phyloP scores from a whole-genome alignment of 2,888 invertebrate species.

The Drosophila paucipuncta region DNA sequence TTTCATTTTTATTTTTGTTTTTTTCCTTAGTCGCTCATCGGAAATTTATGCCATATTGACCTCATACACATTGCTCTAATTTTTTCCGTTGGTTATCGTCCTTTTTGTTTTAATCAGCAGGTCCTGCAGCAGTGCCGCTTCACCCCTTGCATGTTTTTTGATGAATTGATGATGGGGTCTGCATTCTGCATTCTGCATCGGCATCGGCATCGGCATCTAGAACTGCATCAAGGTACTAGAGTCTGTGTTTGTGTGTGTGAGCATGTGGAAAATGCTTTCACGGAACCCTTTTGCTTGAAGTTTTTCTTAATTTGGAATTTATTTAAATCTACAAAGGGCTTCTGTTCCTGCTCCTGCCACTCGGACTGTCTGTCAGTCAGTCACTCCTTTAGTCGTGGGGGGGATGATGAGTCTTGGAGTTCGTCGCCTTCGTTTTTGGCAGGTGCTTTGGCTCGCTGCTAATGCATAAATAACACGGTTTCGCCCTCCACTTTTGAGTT shows the following conservation, averaged over 20 bases:
- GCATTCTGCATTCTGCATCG: slow-evolving; percentile 27
- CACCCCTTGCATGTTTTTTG: slow-evolving; percentile 68
- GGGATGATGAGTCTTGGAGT: slow-evolving; percentile 31
- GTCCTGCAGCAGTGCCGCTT: slow-evolving; percentile 26
- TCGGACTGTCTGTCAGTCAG: slow-evolving; percentile 19
- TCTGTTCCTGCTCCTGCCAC: slow-evolving; percentile 33
- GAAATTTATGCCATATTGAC: slow-evolving; percentile 82
- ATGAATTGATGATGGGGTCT: slow-evolving; percentile 84
- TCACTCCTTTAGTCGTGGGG: slow-evolving; percentile 22
- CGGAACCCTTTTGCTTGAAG: slow-evolving; percentile 60
- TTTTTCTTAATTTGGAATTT: slow-evolving; percentile 82
- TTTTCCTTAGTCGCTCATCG: slow-evolving; percentile 15
- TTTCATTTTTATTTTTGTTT: slow-evolving; percentile 5
- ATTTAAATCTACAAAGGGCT: slow-evolving; percentile 75
- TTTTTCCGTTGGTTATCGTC: slow-evolving; percentile 75
- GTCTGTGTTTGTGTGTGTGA: slow-evolving; percentile 12
- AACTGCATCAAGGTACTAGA: slow-evolving; percentile 12
- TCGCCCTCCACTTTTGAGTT: slow-evolving; percentile 29
- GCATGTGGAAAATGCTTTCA: slow-evolving; percentile 54
- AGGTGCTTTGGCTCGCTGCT: slow-evolving; percentile 67
- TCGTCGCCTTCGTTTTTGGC: slow-evolving; percentile 65
- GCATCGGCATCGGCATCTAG: not conserved
- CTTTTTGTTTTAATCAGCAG: slow-evolving; percentile 66
- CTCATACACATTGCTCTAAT: slow-evolving; percentile 80
- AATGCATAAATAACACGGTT: slow-evolving; percentile 78